Percentiles rank a stretch among this genome's conserved stretches.
phyloP scores from a whole-genome alignment of 2,797 vertebrate genomes.

The Pterois miles region DNA sequence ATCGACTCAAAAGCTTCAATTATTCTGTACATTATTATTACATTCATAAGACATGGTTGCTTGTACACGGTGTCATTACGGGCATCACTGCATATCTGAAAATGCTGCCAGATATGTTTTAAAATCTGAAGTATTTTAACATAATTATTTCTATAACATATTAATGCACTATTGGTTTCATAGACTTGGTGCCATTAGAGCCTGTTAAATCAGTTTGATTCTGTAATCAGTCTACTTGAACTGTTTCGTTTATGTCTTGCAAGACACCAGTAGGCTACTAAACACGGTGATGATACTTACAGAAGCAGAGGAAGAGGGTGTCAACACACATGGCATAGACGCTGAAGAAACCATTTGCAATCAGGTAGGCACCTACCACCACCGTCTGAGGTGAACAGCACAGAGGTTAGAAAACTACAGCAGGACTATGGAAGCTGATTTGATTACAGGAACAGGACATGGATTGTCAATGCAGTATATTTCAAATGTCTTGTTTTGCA shows the following conservation, averaged over 20 bases:
- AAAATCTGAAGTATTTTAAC: not conserved
- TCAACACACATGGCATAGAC: slow-evolving; percentile 95
- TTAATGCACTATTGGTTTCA: not conserved
- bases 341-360: slow-evolving; percentile 94
- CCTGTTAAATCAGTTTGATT: not conserved
- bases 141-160: not conserved
- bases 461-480: not conserved
- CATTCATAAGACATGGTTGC: too few relatives aligned
- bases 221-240: not conserved
- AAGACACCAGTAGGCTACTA: not conserved
- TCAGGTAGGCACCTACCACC: slow-evolving; percentile 88
- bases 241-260: not conserved
- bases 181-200: not conserved
- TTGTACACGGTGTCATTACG: too few relatives aligned
- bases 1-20: too few relatives aligned
- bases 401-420: not conserved
- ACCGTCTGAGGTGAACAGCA: slow-evolving; percentile 81
- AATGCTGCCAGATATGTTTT: too few relatives aligned
- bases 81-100: too few relatives aligned
- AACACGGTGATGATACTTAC: slow-evolving; percentile 81
- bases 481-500: not conserved
- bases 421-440: not conserved
- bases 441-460: not conserved
- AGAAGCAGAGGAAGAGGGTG: slow-evolving; percentile 95
- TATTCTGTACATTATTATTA: too few relatives aligned